Evolutionary conservation across 2,113 vertebrate species (phyloP), one percentile per base, ranked within the genome.

Genomic region (Monopterus albus): DNA sequence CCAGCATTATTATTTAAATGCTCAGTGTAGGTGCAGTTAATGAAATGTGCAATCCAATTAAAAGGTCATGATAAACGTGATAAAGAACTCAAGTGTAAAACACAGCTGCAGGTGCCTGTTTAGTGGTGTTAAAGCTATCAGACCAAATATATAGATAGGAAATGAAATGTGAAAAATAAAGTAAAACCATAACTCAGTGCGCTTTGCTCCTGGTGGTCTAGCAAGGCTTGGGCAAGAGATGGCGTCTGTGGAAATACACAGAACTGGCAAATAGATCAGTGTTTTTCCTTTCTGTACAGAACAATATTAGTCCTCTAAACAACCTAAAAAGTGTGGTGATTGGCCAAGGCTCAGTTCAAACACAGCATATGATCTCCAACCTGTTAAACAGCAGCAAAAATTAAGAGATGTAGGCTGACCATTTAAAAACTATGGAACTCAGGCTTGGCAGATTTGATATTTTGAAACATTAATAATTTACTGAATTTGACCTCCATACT

Each of bases 1-100:
- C 36, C 1, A 1, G 10, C 33, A 39, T 65, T 39, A 59, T 39
- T 64, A 75, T 64, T 75, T 57, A 20, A 61, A 35, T 18, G 11
- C 23, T 17, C 61, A 40, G 57, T 52, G 23, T 29, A 53, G 26
- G 40, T 39, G 47, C 29, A 60, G 42, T 26, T 62, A 61, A 70
- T 64, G 21, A 15, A 43, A 66, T 66, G 66, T 55, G 42, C 0
- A 10, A 39, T 53, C 35, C 52, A 64, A 31, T 29, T 62, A 62
- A 73, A 46, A 43, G 12, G 15, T 15, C 18, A 6, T 35, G 9
- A 39, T 35, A 39, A 68, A 55, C 2, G 0, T 39, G 46, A 33
- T 17, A 40, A 61, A 38, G 17, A 45, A 62, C 17, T 42, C 17
- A 52, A 62, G 18, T 40, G 11, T 39, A 13, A 31, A 17, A 28